Conservation (phyloP, 2,888 invertebrate species). For the Diploptera punctata region DNA sequence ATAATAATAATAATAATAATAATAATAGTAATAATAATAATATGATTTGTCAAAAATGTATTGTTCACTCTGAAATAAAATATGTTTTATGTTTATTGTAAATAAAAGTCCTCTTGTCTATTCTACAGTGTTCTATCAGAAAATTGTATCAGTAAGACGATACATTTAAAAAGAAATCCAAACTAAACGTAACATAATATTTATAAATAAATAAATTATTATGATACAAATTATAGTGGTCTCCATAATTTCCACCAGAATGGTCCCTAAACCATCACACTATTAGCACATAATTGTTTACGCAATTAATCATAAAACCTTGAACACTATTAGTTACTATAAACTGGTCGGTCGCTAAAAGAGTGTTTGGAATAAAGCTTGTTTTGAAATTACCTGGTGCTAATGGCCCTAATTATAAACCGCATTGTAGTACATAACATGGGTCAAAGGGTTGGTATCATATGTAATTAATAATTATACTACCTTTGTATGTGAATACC, state of each 20-base stretch:
- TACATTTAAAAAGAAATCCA: no score
- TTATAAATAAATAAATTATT: no score
- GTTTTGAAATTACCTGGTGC: conserved; percentile 17
- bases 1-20: no score
- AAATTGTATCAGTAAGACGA: no score
- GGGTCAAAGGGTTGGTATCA: conserved; percentile 27
- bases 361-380: conserved; percentile 13
- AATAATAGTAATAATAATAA: no score
- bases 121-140: no score
- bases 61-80: no score
- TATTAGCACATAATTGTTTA: conserved; percentile 26
- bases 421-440: conserved; percentile 11
- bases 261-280: background rate
- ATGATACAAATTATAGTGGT: no score
- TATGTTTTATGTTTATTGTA: no score
- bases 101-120: no score
- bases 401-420: conserved; percentile 24
- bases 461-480: conserved; percentile 25
- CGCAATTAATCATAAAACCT: conserved; percentile 23
- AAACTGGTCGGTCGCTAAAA: background rate
- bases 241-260: background rate
- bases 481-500: conserved; percentile 22
- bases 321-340: conserved; percentile 16
- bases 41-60: no score
- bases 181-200: no score